Base-by-base conservation (phyloP, 2,797 vertebrate species). In the Eleutherodactylus coqui region DNA sequence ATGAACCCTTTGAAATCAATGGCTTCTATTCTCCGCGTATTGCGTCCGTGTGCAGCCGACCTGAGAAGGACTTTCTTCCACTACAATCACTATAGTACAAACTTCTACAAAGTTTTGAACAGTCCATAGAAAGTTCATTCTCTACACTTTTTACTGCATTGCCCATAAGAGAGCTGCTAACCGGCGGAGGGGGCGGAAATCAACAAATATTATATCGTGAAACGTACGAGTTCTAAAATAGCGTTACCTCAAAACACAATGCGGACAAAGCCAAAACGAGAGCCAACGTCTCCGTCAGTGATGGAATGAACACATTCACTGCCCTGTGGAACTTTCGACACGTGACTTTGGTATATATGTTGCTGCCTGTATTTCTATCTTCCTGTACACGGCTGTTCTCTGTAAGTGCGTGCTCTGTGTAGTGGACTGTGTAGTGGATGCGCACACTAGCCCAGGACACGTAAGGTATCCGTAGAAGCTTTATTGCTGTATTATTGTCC, bases 311-410 rank as follows among this genome's bases (percentile, higher is more conserved):
- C 47, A 62, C 41, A 43, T 81, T 75, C 43, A 75, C 55, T 53
- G 53, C 55, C 47, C 55, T 60, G 58, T 55, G 75, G 58, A 34
- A 51, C 64, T 88, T 3, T 89, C 82, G 16, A 89, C 85, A 53
- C 32, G 89, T 93, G 91, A 92, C 88, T 90, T 89, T 91, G 89
- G 90, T 92, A 89, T 82, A 75, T 89, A 86, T 90, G 91, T 91
- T 90, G 89, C 91, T 92, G 91, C 92, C 89, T 91, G 80, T 93
- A 75, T 87, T 91, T 92, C 69, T 88, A 83, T 89, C 89, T 90
- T 79, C 38, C 92, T 80, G 53, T 91, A 36, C 91, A 88, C 90
- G 89, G 89, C 90, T 88, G 89, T 92, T 91, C 85, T 41, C 5
- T 90, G 92, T 93, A 90, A 90, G 86, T 92, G 85, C 88, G 87